Conservation (phyloP, 2,797 vertebrate species). For the Rhinoraja longicauda region DNA sequence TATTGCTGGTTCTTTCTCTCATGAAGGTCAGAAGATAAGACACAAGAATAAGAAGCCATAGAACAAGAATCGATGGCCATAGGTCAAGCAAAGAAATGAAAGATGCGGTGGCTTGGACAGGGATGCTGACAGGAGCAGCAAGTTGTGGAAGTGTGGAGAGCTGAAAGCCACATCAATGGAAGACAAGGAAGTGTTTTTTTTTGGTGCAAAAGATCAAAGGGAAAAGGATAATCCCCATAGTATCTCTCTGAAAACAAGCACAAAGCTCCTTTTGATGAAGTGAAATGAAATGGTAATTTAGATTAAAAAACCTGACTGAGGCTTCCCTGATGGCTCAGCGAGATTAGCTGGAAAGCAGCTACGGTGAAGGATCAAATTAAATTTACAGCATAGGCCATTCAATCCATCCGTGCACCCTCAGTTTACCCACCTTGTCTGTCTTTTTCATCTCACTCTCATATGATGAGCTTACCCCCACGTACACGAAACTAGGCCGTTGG, state of each 20-base stretch:
- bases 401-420: too few relatives aligned
- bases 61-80: background rate
- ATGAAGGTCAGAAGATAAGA: conserved; percentile 11
- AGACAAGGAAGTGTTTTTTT: conserved; percentile 11
- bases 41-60: background rate
- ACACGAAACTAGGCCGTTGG: too few relatives aligned
- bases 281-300: conserved; percentile 29
- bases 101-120: background rate
- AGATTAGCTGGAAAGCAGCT: background rate
- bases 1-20: background rate
- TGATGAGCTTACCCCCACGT: too few relatives aligned
- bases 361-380: background rate
- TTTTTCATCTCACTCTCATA: too few relatives aligned
- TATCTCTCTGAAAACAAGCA: conserved; percentile 13
- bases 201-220: conserved; percentile 20
- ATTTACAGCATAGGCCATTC: background rate
- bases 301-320: background rate
- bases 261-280: conserved; percentile 3
- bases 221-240: background rate
- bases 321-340: background rate
- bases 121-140: conserved; percentile 6
- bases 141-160: background rate
- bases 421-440: too few relatives aligned
- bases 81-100: conserved; percentile 10
- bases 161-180: background rate